These are phyloP conservation scores for Terebella lapidaria DNA, from an alignment of 2,888 invertebrate species.

Conservation along the genomic window DNA sequence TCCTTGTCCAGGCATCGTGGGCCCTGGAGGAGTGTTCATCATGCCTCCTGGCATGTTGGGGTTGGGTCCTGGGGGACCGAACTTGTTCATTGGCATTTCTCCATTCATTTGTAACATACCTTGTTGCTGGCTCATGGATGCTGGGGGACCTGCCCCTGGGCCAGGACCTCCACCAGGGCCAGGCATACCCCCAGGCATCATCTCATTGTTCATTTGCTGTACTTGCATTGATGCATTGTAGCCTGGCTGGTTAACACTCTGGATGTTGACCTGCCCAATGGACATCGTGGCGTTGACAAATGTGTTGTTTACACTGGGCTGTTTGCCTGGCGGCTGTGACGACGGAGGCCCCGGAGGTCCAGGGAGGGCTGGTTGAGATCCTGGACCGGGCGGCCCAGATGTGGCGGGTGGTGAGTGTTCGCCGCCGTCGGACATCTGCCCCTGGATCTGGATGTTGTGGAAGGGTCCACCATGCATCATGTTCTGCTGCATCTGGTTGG, in stretches of 20 bases:
- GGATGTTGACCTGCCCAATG: slow-evolving; percentile 57
- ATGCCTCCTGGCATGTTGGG: slow-evolving; percentile 3
- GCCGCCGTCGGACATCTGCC: slow-evolving; percentile 31
- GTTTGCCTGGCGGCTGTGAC: not conserved
- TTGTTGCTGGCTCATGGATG: not conserved
- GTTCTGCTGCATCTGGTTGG: slow-evolving; percentile 51
- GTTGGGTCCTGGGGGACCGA: not conserved
- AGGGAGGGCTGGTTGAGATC: not conserved
- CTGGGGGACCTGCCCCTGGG: slow-evolving; percentile 20
- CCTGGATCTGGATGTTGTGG: slow-evolving; percentile 51
- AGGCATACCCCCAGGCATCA: slow-evolving; percentile 5
- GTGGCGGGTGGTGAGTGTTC: slow-evolving; percentile 11
- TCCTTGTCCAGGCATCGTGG: slow-evolving; percentile 5
- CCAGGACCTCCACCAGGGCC: slow-evolving; percentile 6
- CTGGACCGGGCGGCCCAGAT: not conserved
- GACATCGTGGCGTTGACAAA: slow-evolving; percentile 57
- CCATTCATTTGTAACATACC: not conserved
- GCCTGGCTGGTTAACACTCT: slow-evolving; percentile 44
- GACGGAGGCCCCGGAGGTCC: slow-evolving; percentile 17
- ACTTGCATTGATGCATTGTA: slow-evolving; percentile 41
- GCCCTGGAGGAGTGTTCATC: not conserved
- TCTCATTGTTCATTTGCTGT: slow-evolving; percentile 40
- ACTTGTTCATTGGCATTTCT: not conserved
- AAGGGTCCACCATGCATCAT: slow-evolving; percentile 54
- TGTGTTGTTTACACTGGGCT: slow-evolving; percentile 55